These are phyloP conservation scores for Tachysurus vachellii DNA, from an alignment of 2,113 vertebrate species.

Conservation along the genomic window DNA sequence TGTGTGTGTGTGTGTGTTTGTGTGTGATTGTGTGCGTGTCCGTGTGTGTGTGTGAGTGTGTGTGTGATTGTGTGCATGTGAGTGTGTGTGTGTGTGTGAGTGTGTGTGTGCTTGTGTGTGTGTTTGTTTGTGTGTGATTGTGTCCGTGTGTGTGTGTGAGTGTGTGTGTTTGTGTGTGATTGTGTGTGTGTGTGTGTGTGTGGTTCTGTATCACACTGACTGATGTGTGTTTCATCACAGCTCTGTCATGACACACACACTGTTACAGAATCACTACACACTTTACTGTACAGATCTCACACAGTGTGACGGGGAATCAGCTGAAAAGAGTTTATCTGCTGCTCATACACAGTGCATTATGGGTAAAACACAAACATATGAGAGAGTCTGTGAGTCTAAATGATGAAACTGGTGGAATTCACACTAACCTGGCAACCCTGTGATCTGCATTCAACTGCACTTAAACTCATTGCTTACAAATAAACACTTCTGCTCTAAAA, in stretches of 20 bases:
- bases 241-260: background rate
- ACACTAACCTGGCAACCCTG: conserved; percentile 1
- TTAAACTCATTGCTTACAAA: background rate
- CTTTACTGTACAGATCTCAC: background rate
- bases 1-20: no score
- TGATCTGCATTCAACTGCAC: background rate
- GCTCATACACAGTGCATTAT: background rate
- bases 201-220: no score
- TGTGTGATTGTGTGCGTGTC: no score
- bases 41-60: no score
- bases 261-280: background rate
- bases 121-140: no score
- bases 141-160: no score
- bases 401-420: background rate
- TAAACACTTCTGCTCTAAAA: background rate
- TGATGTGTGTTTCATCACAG: background rate
- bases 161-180: no score
- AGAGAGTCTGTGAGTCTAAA: background rate
- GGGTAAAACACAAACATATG: background rate
- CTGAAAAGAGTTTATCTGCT: background rate
- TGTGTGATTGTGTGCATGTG: no score
- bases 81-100: no score
- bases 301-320: no score
- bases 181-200: no score
- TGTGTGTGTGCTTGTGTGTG: no score